Evolutionary conservation across 2,888 invertebrate species (phyloP).

Genomic region (Anodontia alba): DNA sequence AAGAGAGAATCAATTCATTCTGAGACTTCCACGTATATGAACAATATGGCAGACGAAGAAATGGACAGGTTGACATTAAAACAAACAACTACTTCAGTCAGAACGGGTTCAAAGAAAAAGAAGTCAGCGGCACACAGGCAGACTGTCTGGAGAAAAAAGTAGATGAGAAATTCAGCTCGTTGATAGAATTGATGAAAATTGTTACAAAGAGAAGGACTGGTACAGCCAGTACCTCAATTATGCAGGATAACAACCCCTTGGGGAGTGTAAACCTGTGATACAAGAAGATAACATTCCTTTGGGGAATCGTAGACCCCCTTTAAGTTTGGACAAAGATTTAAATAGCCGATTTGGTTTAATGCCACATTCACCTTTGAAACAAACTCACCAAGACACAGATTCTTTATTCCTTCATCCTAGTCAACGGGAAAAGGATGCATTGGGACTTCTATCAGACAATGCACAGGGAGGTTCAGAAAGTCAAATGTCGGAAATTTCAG

Average conservation of each 20-base stretch:
- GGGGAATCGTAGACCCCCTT: not conserved
- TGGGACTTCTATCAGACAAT: no score
- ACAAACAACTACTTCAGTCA: not conserved
- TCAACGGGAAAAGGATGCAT: no score
- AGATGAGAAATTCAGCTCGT: not conserved
- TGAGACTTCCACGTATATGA: not conserved
- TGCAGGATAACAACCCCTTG: constrained; percentile 13
- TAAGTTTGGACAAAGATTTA: no score
- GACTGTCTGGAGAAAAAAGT: not conserved
- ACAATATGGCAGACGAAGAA: not conserved
- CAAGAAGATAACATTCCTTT: not conserved
- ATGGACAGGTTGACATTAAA: not conserved
- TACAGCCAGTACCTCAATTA: not conserved
- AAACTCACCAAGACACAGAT: not conserved
- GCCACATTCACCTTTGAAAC: not conserved
- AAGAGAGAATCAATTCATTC: not conserved
- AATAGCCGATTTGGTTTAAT: not conserved
- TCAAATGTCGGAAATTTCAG: no score
- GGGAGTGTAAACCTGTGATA: not conserved
- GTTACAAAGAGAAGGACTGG: not conserved
- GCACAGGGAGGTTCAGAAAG: no score
- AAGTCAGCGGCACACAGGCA: not conserved
- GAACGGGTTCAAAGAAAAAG: not conserved
- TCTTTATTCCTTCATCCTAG: no score
- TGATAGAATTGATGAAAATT: not conserved